A percentile compares a stretch with the other conserved stretches of the same genome.
Conservation (phyloP, 37 sponge, comb jelly and placozoan species). For the Aphrocallistes beatrix region DNA sequence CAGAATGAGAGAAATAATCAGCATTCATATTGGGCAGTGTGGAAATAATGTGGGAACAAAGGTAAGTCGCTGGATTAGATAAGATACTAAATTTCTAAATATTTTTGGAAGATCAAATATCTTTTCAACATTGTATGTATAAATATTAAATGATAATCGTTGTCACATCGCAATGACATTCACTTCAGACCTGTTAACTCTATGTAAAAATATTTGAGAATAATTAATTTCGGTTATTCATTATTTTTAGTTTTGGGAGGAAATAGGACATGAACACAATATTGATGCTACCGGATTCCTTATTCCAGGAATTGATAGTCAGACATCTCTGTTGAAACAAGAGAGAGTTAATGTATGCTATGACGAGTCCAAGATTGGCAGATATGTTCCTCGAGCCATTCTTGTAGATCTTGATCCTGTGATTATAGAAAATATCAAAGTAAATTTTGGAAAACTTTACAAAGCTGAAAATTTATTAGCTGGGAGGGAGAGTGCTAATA, state of each 20-base stretch:
- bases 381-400: slow-evolving; percentile 61
- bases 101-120: neutral
- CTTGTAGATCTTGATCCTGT: slow-evolving; percentile 64
- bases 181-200: too few species aligned
- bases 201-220: neutral
- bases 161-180: neutral
- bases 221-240: neutral
- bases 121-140: neutral
- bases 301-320: slow-evolving; percentile 74
- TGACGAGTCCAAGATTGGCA: slow-evolving; percentile 47
- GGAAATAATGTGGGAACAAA: slow-evolving; percentile 99
- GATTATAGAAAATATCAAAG: slow-evolving; percentile 72
- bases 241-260: slow-evolving; percentile 47
- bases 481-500: slow-evolving; percentile 83
- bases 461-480: slow-evolving; percentile 97
- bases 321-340: slow-evolving; percentile 89
- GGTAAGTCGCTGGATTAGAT: neutral
- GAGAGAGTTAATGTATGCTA: slow-evolving; percentile 99
- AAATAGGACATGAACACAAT: slow-evolving; percentile 88
- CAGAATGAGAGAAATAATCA: slow-evolving; percentile 99
- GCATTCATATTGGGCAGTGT: slow-evolving; percentile 98
- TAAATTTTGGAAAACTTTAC: slow-evolving; percentile 94
- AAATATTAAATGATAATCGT: neutral
- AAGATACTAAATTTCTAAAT: neutral
- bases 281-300: slow-evolving; percentile 65